These are phyloP conservation scores for Hybos culiciformis DNA, from an alignment of 2,888 invertebrate species.

Conservation along the genomic window DNA sequence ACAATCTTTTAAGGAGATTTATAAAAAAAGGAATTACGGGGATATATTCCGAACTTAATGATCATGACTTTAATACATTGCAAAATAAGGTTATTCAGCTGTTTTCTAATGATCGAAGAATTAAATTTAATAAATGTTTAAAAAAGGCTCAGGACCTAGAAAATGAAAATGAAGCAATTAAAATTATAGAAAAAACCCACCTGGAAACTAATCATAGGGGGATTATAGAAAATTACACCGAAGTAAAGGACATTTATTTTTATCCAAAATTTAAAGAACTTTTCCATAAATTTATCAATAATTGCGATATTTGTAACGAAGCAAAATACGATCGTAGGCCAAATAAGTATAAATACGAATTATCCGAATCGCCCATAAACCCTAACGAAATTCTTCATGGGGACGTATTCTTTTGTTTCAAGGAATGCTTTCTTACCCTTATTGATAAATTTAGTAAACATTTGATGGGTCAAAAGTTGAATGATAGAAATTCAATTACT, in stretches of 20 bases:
- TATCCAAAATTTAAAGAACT: no score
- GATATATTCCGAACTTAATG: background rate
- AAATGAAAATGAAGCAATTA: no score
- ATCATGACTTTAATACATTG: background rate
- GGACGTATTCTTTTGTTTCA: background rate
- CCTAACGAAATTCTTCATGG: background rate
- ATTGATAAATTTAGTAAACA: slow-evolving; percentile 10
- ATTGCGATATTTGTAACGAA: background rate
- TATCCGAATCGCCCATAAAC: background rate
- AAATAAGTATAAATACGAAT: background rate
- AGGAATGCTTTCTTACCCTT: background rate
- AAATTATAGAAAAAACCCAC: no score
- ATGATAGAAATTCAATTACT: slow-evolving; percentile 5
- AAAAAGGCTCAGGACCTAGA: no score
- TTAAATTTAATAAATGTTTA: background rate
- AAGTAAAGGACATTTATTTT: background rate
- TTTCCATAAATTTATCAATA: background rate
- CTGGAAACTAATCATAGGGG: no score
- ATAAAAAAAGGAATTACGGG: background rate
- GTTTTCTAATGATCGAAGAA: background rate
- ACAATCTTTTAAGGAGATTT: background rate
- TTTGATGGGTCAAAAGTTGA: background rate
- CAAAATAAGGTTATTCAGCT: background rate
- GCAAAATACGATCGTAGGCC: background rate
- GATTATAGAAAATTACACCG: background rate